Conservation (phyloP, 2,113 vertebrate species). For the Oenanthe oenanthe region DNA sequence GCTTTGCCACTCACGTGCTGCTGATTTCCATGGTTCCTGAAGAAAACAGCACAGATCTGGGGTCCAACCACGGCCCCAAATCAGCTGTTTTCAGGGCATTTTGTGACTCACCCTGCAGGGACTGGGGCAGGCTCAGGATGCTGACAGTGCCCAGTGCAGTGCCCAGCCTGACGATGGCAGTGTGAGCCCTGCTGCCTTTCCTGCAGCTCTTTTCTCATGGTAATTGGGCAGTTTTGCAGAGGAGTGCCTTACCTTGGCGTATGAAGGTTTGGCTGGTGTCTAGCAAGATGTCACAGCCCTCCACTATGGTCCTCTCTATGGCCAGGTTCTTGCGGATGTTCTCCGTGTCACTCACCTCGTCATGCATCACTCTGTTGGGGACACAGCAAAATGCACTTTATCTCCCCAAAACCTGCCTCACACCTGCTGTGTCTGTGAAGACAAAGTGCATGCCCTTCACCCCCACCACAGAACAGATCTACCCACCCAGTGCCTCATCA, state of each 20-base stretch:
- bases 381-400: not conserved
- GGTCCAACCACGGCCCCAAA: constrained; percentile 9
- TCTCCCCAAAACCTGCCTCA: not conserved
- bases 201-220: no score
- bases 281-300: constrained; percentile 95
- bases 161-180: not conserved
- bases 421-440: not conserved
- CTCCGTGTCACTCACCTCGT: constrained; percentile 97
- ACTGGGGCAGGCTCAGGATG: not conserved
- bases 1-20: constrained; percentile 36
- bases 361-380: constrained; percentile 90
- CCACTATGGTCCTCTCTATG: constrained; percentile 96
- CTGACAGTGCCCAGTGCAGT: not conserved
- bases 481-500: not conserved
- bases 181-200: not conserved
- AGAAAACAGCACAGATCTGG: constrained; percentile 42
- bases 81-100: not conserved
- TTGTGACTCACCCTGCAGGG: not conserved
- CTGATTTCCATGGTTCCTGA: constrained; percentile 44
- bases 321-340: constrained; percentile 98
- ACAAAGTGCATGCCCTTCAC: not conserved
- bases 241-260: constrained; percentile 86
- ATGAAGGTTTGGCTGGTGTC: constrained; percentile 97
- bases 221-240: not conserved
- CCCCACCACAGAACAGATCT: not conserved